Conservation (phyloP, 1,140 invertebrate genomes). For the Drosophila auraria region DNA sequence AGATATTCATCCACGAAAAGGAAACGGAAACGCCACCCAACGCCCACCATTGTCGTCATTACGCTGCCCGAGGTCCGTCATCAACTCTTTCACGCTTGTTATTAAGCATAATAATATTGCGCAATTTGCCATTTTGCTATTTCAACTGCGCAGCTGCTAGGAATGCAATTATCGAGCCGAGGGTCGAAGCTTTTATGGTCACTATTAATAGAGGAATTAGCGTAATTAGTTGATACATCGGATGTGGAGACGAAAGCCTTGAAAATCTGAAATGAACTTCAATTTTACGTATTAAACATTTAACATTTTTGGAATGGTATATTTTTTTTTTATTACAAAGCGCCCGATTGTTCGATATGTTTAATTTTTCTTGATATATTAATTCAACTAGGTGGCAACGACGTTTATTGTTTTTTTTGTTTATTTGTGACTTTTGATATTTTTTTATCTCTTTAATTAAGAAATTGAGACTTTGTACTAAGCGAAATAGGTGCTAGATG, state of each 20-base stretch:
- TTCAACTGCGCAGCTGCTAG: background rate
- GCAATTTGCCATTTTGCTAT: conserved; percentile 20
- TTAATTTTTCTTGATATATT: too few relatives aligned
- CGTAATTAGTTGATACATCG: conserved; percentile 5
- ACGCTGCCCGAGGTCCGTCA: background rate
- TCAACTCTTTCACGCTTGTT: background rate
- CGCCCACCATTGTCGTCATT: conserved; percentile 9
- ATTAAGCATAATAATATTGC: conserved; percentile 23
- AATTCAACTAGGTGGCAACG: too few relatives aligned
- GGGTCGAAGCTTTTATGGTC: background rate
- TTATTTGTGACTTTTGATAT: too few relatives aligned
- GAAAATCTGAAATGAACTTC: too few relatives aligned
- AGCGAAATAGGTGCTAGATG: too few relatives aligned
- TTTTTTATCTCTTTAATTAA: too few relatives aligned
- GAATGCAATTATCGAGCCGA: background rate
- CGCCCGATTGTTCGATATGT: too few relatives aligned
- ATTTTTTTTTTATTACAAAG: too few relatives aligned
- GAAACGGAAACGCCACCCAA: conserved; percentile 3
- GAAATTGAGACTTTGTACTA: too few relatives aligned
- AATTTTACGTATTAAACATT: too few relatives aligned
- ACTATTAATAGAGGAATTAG: background rate
- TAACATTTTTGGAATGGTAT: too few relatives aligned
- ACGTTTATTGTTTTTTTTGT: too few relatives aligned
- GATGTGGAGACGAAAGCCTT: background rate
- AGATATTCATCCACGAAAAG: background rate